Conservation (phyloP, 2,113 vertebrate genomes). For the Caranx melampygus region DNA sequence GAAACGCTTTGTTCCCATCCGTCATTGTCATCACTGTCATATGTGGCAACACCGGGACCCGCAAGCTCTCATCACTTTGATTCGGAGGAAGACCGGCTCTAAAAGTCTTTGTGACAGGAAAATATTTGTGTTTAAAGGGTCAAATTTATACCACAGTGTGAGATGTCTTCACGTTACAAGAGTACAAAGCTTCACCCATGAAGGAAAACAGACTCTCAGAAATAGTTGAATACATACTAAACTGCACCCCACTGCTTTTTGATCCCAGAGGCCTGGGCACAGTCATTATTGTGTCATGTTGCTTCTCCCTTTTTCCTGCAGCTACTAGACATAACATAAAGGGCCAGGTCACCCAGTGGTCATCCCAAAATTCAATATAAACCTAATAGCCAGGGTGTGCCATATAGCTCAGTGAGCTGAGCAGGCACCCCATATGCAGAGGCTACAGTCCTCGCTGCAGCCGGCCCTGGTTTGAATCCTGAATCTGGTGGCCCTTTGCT, state of each 20-base stretch:
- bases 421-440: too few relatives aligned
- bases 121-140: slow-evolving; percentile 54
- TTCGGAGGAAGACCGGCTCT: not conserved
- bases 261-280: not conserved
- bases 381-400: too few relatives aligned
- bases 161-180: slow-evolving; percentile 22
- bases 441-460: too few relatives aligned
- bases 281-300: not conserved
- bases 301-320: too few relatives aligned
- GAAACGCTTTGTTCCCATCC: not conserved
- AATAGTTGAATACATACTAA: slow-evolving; percentile 3
- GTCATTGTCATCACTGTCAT: not conserved
- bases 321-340: too few relatives aligned
- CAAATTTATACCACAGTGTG: slow-evolving; percentile 15
- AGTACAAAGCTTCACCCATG: slow-evolving; percentile 7
- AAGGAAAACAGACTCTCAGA: slow-evolving; percentile 13
- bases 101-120: slow-evolving; percentile 14
- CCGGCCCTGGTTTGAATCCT: too few relatives aligned
- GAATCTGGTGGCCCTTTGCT: too few relatives aligned
- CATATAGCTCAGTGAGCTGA: too few relatives aligned
- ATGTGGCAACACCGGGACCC: not conserved
- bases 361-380: too few relatives aligned
- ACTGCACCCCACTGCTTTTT: not conserved
- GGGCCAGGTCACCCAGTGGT: too few relatives aligned
- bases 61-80: not conserved